These are phyloP conservation scores for Furnarius figulus DNA, from an alignment of 2,113 vertebrate species.

Conservation along the genomic window DNA sequence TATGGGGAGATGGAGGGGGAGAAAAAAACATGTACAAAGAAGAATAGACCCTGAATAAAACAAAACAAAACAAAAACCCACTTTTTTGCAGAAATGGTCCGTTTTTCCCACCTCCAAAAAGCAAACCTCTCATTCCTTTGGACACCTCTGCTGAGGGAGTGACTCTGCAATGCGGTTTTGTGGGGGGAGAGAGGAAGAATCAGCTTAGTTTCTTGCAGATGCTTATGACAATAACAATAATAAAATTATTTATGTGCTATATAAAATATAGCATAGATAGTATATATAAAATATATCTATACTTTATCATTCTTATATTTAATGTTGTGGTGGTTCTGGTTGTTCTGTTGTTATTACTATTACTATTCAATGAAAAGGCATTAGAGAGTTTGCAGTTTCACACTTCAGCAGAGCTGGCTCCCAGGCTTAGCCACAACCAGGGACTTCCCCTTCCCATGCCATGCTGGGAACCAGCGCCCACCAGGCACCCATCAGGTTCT, in stretches of 20 bases:
- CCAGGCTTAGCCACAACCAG: not conserved
- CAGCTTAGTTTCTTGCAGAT: not conserved
- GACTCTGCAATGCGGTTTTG: not conserved
- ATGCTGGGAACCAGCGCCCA: too few species aligned
- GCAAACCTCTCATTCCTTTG: not conserved
- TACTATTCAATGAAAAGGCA: not conserved
- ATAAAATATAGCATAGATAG: not conserved
- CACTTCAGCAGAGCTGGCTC: not conserved
- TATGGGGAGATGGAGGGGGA: not conserved
- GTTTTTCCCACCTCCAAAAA: not conserved
- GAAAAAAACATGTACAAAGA: rapidly evolving
- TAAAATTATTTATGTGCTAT: not conserved
- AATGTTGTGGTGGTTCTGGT: not conserved
- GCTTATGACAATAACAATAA: not conserved
- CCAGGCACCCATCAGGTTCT: not conserved
- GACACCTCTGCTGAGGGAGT: not conserved
- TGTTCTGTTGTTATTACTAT: not conserved
- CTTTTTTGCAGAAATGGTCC: rapidly evolving
- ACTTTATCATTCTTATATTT: not conserved
- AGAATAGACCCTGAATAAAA: rapidly evolving
- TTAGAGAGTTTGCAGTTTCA: not conserved
- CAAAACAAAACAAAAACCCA: too few species aligned
- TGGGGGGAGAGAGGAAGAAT: not conserved
- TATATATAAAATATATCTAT: not conserved
- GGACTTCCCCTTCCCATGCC: not conserved